phyloP scores from a whole-genome alignment of 92 coral and sea anemone genomes.

The Parazoanthus swiftii region DNA sequence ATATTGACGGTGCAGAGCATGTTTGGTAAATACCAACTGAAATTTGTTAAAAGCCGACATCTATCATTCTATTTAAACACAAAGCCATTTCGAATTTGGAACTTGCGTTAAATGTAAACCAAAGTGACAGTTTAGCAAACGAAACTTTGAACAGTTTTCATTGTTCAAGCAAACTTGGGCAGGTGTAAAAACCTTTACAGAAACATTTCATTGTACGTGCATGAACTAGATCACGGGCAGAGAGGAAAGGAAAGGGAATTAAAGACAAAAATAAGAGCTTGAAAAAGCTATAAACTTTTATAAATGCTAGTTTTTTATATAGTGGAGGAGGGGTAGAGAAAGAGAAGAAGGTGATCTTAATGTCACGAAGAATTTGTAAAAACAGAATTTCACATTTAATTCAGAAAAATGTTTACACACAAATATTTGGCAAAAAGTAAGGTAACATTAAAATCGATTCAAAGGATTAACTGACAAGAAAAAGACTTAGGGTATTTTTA shows the following conservation, averaged over 20 bases:
- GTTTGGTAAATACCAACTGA: neutral
- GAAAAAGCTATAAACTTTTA: too few relatives aligned
- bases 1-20: neutral
- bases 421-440: too few relatives aligned
- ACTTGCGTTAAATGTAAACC: neutral
- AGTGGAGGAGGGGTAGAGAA: too few relatives aligned
- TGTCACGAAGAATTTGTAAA: too few relatives aligned
- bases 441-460: too few relatives aligned
- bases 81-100: neutral
- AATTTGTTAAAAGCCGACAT: neutral
- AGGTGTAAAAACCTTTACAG: constrained; percentile 11
- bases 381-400: too few relatives aligned
- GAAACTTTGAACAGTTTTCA: neutral
- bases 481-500: too few relatives aligned
- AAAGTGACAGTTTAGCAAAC: neutral
- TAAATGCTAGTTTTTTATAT: too few relatives aligned
- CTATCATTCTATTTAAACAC: neutral
- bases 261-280: neutral
- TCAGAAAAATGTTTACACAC: too few relatives aligned
- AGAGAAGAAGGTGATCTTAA: too few relatives aligned
- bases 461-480: too few relatives aligned
- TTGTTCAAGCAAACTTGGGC: constrained; percentile 8
- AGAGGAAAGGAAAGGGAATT: neutral
- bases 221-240: neutral
- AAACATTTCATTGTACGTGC: neutral